Evolutionary conservation across 2,888 invertebrate genomes (phyloP).

Genomic region (Automeris io): DNA sequence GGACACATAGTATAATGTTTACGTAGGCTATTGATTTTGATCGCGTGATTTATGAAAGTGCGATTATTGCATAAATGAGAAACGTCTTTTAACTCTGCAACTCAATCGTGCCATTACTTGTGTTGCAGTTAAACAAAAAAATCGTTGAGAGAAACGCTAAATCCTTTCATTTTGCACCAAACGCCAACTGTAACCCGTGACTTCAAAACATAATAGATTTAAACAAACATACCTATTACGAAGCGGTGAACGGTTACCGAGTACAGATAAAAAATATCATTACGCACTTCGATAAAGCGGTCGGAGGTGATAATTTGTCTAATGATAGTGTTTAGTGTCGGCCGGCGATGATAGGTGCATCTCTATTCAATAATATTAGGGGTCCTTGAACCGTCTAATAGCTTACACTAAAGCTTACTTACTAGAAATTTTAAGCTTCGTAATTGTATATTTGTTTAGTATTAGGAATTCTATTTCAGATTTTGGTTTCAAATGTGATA

Average conservation of each 20-base stretch:
- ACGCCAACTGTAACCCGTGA: conserved; percentile 12
- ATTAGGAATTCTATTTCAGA: no score
- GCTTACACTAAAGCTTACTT: neutral
- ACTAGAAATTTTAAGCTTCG: no score
- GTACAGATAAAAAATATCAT: conserved; percentile 45
- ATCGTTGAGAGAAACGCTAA: no score
- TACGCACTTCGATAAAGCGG: conserved; percentile 27
- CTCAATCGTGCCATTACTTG: no score
- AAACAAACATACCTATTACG: conserved; percentile 66
- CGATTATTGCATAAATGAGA: no score
- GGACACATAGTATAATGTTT: no score
- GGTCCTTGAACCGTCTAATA: conserved; percentile 6
- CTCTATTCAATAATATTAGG: conserved; percentile 19
- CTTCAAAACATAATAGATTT: conserved; percentile 52
- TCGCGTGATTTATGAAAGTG: no score
- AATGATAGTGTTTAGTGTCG: conserved; percentile 42
- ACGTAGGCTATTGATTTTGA: no score
- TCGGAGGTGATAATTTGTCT: conserved; percentile 49
- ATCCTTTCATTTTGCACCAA: conserved; percentile 23
- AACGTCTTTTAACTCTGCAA: no score
- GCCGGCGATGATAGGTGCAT: conserved; percentile 32
- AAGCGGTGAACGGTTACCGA: conserved; percentile 18
- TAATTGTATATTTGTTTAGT: no score
- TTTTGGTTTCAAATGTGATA: no score
- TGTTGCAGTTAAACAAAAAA: no score